Base-by-base conservation (phyloP, 2,888 invertebrate genomes). In the Caenorhabditis sp. region DNA sequence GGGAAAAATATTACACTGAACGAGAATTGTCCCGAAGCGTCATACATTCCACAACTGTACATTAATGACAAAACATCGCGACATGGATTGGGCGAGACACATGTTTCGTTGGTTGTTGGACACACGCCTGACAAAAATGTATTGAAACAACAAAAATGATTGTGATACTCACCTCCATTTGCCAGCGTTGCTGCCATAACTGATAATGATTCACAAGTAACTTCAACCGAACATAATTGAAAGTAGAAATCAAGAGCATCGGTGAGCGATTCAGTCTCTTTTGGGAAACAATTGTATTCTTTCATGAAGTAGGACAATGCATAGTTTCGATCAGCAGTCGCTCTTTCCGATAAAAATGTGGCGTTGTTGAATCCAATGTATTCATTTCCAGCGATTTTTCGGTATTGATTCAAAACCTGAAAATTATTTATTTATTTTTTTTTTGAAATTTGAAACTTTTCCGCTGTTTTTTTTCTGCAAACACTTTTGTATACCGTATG, bases 281-380 rank as follows among this genome's bases (percentile, higher is more conserved):
- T 51, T 1, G 85, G 85, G 76, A 84, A 84, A 60, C 84, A 84
- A 60, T 73, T 73, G 55, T 76, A 92, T 88, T 97, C 97, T 63
- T 94, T 91, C 95, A 97, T 95, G 88, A 94, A 97, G 89, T 96
- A 97, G 51, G 95, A 96, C 54, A 97, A 91, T 1, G 97, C 96
- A 89, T 95, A 97, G 89, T 97, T 97, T 81, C 97, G 90, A 88
- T 97, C 96, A 0, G 96, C 96, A 1, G 88, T 95, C 93, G 14
- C 95, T 94, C 88, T 95, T 95, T 88, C 95, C n/a, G 70, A 68
- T 27, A 68, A 43, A 55, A 67, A 70, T 6, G 57, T 58, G 10
- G 57, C 57, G 27, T 58, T 58, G 57, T 62, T 37, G 62, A 96
- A 97, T 54, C 94, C 93, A 10, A 89, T 81, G 83, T 92, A 92